A percentile compares a stretch with the other conserved stretches of the same genome.
Conservation (phyloP, 2,888 invertebrate genomes). For the Desoria tigrina region DNA sequence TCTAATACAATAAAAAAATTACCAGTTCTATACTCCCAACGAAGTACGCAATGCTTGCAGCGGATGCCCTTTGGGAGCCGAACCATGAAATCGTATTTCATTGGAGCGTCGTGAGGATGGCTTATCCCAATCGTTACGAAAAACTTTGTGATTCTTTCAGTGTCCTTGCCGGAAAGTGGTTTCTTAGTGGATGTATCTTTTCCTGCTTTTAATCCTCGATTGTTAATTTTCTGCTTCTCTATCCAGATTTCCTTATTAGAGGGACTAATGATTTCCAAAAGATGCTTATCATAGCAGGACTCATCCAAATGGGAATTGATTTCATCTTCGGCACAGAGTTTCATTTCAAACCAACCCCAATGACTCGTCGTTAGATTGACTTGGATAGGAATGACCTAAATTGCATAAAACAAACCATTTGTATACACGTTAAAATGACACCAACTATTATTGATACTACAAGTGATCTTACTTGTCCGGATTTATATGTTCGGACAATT, state of each 20-base stretch:
- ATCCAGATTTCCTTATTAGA: too few relatives aligned
- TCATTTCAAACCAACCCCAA: conserved; percentile 35
- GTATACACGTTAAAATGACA: neutral
- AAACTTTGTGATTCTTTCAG: conserved; percentile 19
- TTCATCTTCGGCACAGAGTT: conserved; percentile 32
- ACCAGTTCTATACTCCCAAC: conserved; percentile 62
- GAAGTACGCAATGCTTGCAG: conserved; percentile 63
- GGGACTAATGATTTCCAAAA: conserved; percentile 23
- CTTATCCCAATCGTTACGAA: neutral
- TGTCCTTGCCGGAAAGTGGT: conserved; percentile 18
- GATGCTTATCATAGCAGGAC: conserved; percentile 33
- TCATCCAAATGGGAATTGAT: conserved; percentile 17
- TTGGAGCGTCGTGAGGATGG: neutral
- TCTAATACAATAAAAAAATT: neutral
- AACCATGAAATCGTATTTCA: conserved; percentile 24
- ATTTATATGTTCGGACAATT: conserved; percentile 75
- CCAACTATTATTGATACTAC: conserved; percentile 63
- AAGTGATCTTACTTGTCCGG: too few relatives aligned
- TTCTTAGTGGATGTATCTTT: neutral
- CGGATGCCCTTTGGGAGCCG: conserved; percentile 59
- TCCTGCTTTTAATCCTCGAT: neutral
- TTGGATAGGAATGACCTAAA: conserved; percentile 38
- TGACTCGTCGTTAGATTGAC: conserved; percentile 59
- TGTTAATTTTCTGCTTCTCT: neutral
- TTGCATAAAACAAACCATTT: neutral